These are phyloP conservation scores for Loripinus fragilis DNA, from an alignment of 2,888 invertebrate species.

Conservation along the genomic window DNA sequence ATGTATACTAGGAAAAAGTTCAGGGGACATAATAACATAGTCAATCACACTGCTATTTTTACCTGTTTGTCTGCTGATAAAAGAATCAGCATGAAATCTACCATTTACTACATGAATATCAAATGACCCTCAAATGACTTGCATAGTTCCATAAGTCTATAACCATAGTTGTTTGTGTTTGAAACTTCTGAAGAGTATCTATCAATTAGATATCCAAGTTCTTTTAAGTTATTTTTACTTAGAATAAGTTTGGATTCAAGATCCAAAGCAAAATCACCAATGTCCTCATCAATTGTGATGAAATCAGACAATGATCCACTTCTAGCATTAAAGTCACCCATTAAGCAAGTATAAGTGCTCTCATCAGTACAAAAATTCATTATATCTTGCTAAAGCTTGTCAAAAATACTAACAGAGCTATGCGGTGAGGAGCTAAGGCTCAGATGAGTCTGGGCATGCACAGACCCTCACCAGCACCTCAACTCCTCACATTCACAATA, in stretches of 20 bases:
- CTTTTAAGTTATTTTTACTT: constrained; percentile 13
- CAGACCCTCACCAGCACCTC: too few species aligned
- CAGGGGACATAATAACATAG: constrained; percentile 11
- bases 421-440: too few species aligned
- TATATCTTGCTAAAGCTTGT: too few species aligned
- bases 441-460: too few species aligned
- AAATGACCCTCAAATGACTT: constrained; percentile 10
- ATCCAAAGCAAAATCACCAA: constrained; percentile 8
- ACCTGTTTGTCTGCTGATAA: neutral
- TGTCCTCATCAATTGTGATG: constrained; percentile 6
- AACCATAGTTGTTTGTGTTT: constrained; percentile 8
- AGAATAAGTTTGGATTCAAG: constrained; percentile 11
- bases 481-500: too few species aligned
- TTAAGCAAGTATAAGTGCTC: neutral
- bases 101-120: constrained; percentile 12
- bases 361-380: too few species aligned
- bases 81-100: constrained; percentile 1
- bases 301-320: constrained; percentile 6
- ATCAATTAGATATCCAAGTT: neutral
- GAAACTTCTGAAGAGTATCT: neutral
- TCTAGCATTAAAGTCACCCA: constrained; percentile 12
- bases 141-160: constrained; percentile 5
- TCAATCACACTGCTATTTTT: constrained; percentile 16
- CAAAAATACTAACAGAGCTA: too few species aligned
- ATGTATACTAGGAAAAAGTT: constrained; percentile 17